These are phyloP conservation scores for Notodonta dromedarius DNA, from an alignment of 2,888 invertebrate genomes.

Conservation along the genomic window DNA sequence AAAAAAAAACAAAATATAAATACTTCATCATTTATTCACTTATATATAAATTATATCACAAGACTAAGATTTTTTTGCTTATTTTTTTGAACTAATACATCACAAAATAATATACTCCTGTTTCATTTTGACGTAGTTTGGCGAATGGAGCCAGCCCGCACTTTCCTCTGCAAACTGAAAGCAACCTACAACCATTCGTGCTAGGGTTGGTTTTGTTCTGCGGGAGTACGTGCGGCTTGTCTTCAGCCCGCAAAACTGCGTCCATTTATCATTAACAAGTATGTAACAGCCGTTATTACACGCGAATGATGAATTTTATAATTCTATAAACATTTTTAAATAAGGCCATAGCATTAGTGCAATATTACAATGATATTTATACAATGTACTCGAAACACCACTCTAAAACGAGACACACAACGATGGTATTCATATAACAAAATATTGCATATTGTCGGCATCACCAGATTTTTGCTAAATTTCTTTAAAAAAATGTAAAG, in stretches of 20 bases:
- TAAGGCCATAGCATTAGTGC: slow-evolving; percentile 74
- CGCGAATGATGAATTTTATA: slow-evolving; percentile 57
- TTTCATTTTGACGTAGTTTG: slow-evolving; percentile 35
- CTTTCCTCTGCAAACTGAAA: too few relatives aligned
- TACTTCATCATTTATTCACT: slow-evolving; percentile 82
- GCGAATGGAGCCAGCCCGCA: too few relatives aligned
- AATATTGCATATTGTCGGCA: slow-evolving; percentile 63
- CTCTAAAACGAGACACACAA: slow-evolving; percentile 61
- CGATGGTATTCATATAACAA: slow-evolving; percentile 55
- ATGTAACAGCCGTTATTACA: slow-evolving; percentile 74
- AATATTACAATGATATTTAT: slow-evolving; percentile 42
- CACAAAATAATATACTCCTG: slow-evolving; percentile 77
- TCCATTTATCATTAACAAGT: slow-evolving; percentile 62
- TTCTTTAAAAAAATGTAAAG: slow-evolving; percentile 53
- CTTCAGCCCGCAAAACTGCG: too few relatives aligned
- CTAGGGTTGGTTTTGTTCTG: too few relatives aligned
- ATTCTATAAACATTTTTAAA: slow-evolving; percentile 61
- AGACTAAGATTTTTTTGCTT: slow-evolving; percentile 76
- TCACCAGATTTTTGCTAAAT: slow-evolving; percentile 50
- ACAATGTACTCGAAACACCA: slow-evolving; percentile 52
- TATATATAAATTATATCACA: slow-evolving; percentile 83
- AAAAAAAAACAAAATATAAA: slow-evolving; percentile 54
- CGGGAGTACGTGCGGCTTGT: too few relatives aligned
- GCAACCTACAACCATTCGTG: too few relatives aligned
- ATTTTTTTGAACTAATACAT: slow-evolving; percentile 81